These are phyloP conservation scores for Megalurothrips usitatus DNA, from an alignment of 2,888 invertebrate genomes.

Conservation along the genomic window DNA sequence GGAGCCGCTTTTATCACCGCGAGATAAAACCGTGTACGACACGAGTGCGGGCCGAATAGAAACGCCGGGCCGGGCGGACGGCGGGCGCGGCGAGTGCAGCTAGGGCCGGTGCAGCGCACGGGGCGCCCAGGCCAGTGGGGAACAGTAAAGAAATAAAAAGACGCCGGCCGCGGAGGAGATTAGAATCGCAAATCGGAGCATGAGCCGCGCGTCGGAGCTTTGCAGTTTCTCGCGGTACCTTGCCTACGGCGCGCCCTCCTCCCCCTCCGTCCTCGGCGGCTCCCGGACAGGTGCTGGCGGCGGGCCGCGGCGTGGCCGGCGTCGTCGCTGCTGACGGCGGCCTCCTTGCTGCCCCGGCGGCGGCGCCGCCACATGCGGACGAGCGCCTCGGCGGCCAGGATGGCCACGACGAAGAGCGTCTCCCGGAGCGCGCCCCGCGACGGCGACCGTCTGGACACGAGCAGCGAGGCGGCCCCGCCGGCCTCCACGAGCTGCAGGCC, in stretches of 20 bases:
- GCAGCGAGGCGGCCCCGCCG: background rate
- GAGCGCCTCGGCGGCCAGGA: constrained; percentile 7
- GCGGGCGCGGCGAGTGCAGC: no score
- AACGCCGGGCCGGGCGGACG: no score
- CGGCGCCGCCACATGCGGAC: background rate
- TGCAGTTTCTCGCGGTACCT: no score
- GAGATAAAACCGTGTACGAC: no score
- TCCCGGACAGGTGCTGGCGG: background rate
- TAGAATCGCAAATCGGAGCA: background rate
- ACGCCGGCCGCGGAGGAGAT: background rate
- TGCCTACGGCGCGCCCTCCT: no score
- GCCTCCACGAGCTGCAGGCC: background rate
- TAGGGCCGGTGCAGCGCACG: no score
- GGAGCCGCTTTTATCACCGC: no score
- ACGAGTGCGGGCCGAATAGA: no score
- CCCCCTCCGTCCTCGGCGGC: no score
- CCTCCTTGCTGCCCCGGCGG: background rate
- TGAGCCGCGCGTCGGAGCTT: no score
- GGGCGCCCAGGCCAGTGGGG: no score
- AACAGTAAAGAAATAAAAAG: background rate
- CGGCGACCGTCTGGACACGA: background rate
- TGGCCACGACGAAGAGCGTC: background rate
- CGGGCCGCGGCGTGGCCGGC: background rate
- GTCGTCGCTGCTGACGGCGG: background rate
- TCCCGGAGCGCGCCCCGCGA: background rate